Conservation (phyloP, 2,888 invertebrate genomes). For the Heliconius ismenius region DNA sequence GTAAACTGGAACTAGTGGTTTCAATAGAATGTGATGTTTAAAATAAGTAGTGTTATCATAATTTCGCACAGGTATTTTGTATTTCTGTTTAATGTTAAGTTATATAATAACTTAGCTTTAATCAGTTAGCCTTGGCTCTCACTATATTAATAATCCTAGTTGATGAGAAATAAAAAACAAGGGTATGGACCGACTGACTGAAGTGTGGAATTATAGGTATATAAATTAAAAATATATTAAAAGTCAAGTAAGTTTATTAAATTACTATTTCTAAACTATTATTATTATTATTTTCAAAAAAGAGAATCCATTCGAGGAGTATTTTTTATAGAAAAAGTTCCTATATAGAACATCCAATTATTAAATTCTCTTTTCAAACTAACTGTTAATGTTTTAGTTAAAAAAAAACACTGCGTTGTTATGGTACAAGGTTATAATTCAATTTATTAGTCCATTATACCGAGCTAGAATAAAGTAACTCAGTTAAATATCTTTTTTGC, state of each 20-base stretch:
- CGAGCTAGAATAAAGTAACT: conserved; percentile 8
- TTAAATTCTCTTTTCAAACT: neutral
- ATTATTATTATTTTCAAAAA: neutral
- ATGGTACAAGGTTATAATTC: neutral
- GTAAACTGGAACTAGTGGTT: neutral
- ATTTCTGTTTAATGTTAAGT: too few relatives aligned
- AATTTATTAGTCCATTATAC: conserved; percentile 1
- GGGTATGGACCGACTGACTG: neutral
- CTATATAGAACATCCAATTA: neutral
- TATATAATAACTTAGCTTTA: too few relatives aligned
- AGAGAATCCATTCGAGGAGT: neutral
- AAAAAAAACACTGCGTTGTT: neutral
- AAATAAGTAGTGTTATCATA: too few relatives aligned
- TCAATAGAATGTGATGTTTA: neutral
- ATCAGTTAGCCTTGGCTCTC: too few relatives aligned
- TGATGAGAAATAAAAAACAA: too few relatives aligned
- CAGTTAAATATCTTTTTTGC: conserved; percentile 1
- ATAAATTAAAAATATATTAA: neutral
- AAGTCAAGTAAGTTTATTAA: too few relatives aligned
- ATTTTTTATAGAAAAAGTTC: neutral
- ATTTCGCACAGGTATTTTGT: too few relatives aligned
- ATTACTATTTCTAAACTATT: neutral
- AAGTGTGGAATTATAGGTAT: neutral
- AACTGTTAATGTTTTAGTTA: conserved; percentile 2
- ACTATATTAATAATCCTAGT: too few relatives aligned